Evolutionary conservation across 2,888 invertebrate genomes (phyloP), one percentile per base, ranked within the genome.

Genomic region (Stenodema calcarata): DNA sequence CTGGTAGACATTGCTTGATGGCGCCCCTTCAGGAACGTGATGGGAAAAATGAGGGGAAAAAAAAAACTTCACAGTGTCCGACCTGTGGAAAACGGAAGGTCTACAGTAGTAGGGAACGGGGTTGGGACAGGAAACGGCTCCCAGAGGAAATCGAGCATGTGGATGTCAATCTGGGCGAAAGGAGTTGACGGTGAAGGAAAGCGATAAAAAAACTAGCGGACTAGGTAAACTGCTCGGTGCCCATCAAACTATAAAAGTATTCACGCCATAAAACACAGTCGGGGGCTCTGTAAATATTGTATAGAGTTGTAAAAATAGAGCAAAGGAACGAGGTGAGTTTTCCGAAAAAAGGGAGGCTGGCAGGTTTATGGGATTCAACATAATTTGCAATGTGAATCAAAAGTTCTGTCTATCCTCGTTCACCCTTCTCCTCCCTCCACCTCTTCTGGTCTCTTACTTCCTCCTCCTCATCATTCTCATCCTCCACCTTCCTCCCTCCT

Each of bases 131-230:
- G 62, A 62, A 73, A 73, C 73, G 14, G 73, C 73, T 73, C 73
- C 73, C 73, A 35, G 73, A 73, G 73, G 73, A 73, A 73, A 73
- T 73, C 73, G 73, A 41, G 41, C 73, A 18, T 18, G 35, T 35
- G 73, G 73, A 73, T 35, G 73, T 73, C 73, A 73, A 73, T 73
- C 73, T 7, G 28, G 18, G 41, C 73, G 73, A 18, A 27, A 30
- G 70, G 73, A 41, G 73, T 73, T 73, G 35, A 73, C 73, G 73
- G 30, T 6, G 41, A 73, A 35, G 70, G 28, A 70, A 54, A 16
- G 54, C 18, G 54, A 54, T 54, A 54, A 54, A 54, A 35, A 35
- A 35, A 35, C 35, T 35, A n/a, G n/a, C 35, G 35, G 35, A 4
- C 47, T 47, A 16, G 47, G 12, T 7, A 47, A 16, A 16, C 47